These are phyloP conservation scores for Nesogale talazaci DNA, from an alignment of 2,113 vertebrate species.

Conservation along the genomic window DNA sequence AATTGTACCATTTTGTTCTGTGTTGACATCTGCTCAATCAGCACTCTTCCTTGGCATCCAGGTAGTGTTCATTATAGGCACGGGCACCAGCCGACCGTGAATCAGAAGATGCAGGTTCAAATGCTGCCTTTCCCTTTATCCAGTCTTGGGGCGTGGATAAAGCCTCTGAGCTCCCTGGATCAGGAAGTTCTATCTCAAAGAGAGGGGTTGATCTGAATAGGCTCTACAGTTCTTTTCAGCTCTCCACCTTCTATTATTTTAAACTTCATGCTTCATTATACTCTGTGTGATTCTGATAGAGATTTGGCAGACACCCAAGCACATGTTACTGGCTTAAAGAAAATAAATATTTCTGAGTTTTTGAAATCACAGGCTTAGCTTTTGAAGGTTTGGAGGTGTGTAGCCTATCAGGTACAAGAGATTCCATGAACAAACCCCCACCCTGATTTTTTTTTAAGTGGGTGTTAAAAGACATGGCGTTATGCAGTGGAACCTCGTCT, in stretches of 20 bases:
- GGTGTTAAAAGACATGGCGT: slow-evolving; percentile 48
- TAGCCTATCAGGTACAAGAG: not conserved
- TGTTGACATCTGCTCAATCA: not conserved
- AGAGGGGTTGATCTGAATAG: not conserved
- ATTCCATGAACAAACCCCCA: not conserved
- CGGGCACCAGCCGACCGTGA: too few relatives aligned
- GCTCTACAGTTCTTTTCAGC: not conserved
- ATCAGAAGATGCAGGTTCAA: not conserved
- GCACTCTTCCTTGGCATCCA: not conserved
- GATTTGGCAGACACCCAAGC: slow-evolving; percentile 21
- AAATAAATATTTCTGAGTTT: slow-evolving; percentile 54
- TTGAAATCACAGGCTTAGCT: slow-evolving; percentile 8
- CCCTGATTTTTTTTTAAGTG: not conserved
- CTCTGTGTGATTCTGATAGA: not conserved
- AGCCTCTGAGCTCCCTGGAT: not conserved
- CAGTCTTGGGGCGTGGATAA: not conserved
- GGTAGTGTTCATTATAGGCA: not conserved
- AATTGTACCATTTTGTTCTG: not conserved
- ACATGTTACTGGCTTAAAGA: slow-evolving; percentile 21
- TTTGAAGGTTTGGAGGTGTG: not conserved
- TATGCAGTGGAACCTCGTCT: slow-evolving; percentile 40
- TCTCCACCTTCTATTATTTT: not conserved
- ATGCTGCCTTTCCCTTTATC: not conserved
- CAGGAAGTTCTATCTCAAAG: not conserved
- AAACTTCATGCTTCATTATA: not conserved